Evolutionary conservation across 2,113 vertebrate species (phyloP).

Genomic region (Aleadryas rufinucha): DNA sequence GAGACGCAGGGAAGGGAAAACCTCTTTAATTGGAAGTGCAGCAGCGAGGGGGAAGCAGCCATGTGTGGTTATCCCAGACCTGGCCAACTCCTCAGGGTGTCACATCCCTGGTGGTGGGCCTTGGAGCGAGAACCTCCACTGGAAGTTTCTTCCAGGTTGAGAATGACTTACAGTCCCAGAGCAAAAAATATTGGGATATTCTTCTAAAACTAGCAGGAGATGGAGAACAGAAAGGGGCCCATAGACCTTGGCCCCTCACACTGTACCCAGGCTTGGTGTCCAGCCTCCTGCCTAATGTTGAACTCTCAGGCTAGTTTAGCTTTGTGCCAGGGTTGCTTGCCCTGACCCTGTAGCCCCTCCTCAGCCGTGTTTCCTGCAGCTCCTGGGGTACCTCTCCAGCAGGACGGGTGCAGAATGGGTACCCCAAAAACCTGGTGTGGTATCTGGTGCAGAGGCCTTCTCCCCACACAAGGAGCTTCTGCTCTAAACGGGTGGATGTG

Average conservation of each 20-base stretch:
- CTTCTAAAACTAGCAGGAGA: background rate
- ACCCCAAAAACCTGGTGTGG: background rate
- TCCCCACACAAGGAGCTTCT: background rate
- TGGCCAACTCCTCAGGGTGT: background rate
- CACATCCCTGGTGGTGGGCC: background rate
- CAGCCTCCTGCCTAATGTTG: background rate
- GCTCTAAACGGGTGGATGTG: background rate
- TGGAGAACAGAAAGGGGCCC: background rate
- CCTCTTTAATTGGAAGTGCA: background rate
- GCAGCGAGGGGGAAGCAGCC: background rate
- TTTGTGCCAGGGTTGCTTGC: background rate
- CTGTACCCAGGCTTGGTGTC: background rate
- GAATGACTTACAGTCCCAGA: background rate
- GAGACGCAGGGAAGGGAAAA: background rate
- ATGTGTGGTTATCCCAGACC: fast-evolving
- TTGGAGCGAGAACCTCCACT: background rate
- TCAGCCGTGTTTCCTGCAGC: background rate
- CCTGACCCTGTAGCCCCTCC: background rate
- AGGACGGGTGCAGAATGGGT: background rate
- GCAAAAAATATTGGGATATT: background rate
- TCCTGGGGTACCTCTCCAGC: background rate
- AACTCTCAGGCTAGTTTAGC: background rate
- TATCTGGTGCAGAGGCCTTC: background rate
- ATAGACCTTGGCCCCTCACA: fast-evolving
- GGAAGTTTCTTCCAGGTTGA: background rate